A percentile compares a stretch with the other conserved stretches of the same genome.
phyloP scores from a whole-genome alignment of 2,888 invertebrate genomes.

The Adineta ricciae region DNA sequence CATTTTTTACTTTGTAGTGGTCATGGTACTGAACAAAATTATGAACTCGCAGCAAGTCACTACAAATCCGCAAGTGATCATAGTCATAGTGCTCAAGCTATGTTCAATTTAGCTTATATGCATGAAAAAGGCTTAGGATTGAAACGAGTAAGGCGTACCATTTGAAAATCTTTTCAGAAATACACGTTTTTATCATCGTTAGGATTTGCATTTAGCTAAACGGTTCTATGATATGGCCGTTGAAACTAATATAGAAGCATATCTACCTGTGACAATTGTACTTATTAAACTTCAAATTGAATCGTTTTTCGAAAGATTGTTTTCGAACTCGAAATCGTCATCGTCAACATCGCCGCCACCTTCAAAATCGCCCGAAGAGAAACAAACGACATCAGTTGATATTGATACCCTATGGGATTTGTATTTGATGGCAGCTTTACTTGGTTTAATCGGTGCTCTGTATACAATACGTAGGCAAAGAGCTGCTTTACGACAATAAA shows the following conservation, averaged over 20 bases:
- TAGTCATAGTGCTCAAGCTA: slow-evolving; percentile 89
- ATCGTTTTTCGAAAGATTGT: slow-evolving; percentile 47
- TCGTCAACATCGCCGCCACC: background rate
- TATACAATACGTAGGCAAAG: slow-evolving; percentile 25
- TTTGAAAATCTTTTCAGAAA: too few relatives aligned
- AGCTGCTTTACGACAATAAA: background rate
- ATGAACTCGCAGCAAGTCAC: slow-evolving; percentile 84
- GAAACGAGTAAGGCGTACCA: slow-evolving; percentile 51
- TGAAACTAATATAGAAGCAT: slow-evolving; percentile 80
- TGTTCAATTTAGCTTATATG: slow-evolving; percentile 99
- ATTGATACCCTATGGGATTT: slow-evolving; percentile 68
- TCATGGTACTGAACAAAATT: slow-evolving; percentile 76
- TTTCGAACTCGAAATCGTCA: background rate
- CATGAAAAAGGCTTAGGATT: slow-evolving; percentile 92
- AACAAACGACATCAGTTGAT: background rate
- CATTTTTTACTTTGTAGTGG: slow-evolving; percentile 53
- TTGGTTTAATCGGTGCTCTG: slow-evolving; percentile 65
- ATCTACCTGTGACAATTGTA: slow-evolving; percentile 81
- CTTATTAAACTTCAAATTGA: slow-evolving; percentile 69
- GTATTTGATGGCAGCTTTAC: slow-evolving; percentile 71
- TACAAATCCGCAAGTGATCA: slow-evolving; percentile 75
- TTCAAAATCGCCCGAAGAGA: background rate
- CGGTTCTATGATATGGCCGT: slow-evolving; percentile 90
- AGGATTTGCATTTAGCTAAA: slow-evolving; percentile 84
- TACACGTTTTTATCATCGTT: background rate